Base-by-base conservation (phyloP, 2,113 vertebrate species). In the Callithrix jacchus region DNA sequence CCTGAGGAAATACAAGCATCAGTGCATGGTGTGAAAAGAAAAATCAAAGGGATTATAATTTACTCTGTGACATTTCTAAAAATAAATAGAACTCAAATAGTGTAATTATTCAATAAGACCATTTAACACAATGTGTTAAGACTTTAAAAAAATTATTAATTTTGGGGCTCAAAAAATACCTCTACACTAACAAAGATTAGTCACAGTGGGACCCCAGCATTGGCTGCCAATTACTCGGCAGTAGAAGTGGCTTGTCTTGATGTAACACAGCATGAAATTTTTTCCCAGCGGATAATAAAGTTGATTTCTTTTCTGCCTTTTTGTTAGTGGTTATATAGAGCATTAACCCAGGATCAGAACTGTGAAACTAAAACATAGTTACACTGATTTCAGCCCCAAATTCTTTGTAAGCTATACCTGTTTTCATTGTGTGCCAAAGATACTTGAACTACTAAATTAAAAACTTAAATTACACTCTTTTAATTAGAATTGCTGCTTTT, bases 401-500 rank as follows among this genome's bases (percentile, higher is more conserved):
- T 96, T 94, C 45, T 73, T n/a, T 94, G 32, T 61, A 81, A 52
- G 30, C 30, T 42, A 4, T n/a, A 5, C 87, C 74, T 49, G 7
- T 52, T 97, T 49, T 18, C 37, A 52, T 87, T 97, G 90, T 73
- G 45, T 94, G 97, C 96, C 25, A 92, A 96, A 58, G 70, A 87
- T 52, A 82, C 42, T 84, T 96, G 23, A 90, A 92, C 1, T 73
- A 2, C 6, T 93, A 82, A 82, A 91, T 8, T 89, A 87, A 94
- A 86, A 84, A 58, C 40, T 6, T 20, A 82, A 92, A 54, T 52
- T 83, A 6, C 27, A 74, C 93, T 90, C 2, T 1, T 92, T 30
- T 96, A 80, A 96, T 92, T 84, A 35, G 4, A 20, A 27, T 70
- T 81, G 61, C 5, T 87, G 4, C 89, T 76, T 89, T 64, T 88